phyloP scores from a whole-genome alignment of 2,797 vertebrate genomes.

The Varecia variegata region DNA sequence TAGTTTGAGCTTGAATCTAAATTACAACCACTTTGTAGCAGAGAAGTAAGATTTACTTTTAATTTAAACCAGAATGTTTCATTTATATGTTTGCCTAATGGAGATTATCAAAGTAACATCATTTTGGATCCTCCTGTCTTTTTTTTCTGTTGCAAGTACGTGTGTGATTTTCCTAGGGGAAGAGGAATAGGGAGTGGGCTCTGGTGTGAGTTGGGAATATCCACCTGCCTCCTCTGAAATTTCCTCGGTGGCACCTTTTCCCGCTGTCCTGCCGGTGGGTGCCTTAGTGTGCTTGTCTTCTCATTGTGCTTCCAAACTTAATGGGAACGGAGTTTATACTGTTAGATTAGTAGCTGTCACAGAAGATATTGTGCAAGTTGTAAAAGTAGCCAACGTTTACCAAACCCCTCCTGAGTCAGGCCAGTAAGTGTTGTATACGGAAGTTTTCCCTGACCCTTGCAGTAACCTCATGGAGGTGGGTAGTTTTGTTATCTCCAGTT shows the following conservation, averaged over 20 bases:
- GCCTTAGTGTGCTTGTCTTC: background rate
- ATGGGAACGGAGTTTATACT: background rate
- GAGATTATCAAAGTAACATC: background rate
- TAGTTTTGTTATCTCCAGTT: background rate
- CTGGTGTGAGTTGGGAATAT: no score
- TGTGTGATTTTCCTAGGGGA: background rate
- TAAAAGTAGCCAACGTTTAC: background rate
- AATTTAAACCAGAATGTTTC: background rate
- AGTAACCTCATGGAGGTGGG: rapidly evolving
- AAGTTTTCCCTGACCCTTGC: background rate
- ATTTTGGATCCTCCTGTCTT: rapidly evolving
- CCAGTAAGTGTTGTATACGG: rapidly evolving
- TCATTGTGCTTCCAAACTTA: background rate
- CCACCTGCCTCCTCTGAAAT: background rate
- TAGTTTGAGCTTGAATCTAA: background rate
- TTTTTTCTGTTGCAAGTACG: background rate
- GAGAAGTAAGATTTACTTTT: background rate
- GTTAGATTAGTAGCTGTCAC: no score
- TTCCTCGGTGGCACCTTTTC: background rate
- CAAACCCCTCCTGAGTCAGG: background rate
- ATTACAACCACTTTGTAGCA: background rate
- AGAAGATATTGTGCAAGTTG: background rate
- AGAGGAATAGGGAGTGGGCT: background rate
- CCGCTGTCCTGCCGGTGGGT: no score
- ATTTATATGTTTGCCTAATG: rapidly evolving